Base-by-base conservation (phyloP, 2,888 invertebrate species). In the Drosophila borealis region DNA sequence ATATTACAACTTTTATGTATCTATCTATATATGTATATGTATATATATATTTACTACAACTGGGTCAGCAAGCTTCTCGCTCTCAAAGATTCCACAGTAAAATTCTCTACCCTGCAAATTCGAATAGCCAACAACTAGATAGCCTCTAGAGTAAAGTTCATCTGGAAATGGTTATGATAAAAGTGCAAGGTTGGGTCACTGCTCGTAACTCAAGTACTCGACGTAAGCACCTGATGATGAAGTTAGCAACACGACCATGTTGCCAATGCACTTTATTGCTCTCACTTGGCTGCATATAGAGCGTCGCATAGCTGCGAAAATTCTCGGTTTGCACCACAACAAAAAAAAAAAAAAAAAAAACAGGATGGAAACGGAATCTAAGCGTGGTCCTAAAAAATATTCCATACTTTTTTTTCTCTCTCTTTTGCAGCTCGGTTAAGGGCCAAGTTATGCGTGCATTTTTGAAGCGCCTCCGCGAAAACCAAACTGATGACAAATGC, bases 371-470 rank as follows among this genome's bases (percentile, higher is more conserved):
- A 13, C 57, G 45, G 50, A 76, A 67, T 72, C 69, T 55, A 54
- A 63, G 54, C 73, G 51, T 73, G 55, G 53, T 44, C 54, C 66
- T 49, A 54, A 60, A 81, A 75, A 74, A 66, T 70, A 73, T 74
- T 79, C 63, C 57, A 67, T 62, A 33, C 45, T 63, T 73, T 70
- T 77, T 84, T 75, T 56, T 66, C 33, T 13, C 6, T 48, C 34
- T 17, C 4, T 36, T 21, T 14, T 44, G 63, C 70, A 59, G 67
- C 87, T 75, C 79, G 67, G 67, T 87, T 83, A 70, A 74, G 71
- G 65, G 66, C 44, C 61, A 79, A 83, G 85, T 85, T 84, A 88
- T 79, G 85, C 85, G 80, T 79, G 56, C 46, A 73, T 66, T 63
- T 76, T 72, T 74, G 63, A 67, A 72, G 73, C 74, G 74, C 75